These are phyloP conservation scores for Philereme vetulata DNA, from an alignment of 2,888 invertebrate genomes.

Conservation along the genomic window DNA sequence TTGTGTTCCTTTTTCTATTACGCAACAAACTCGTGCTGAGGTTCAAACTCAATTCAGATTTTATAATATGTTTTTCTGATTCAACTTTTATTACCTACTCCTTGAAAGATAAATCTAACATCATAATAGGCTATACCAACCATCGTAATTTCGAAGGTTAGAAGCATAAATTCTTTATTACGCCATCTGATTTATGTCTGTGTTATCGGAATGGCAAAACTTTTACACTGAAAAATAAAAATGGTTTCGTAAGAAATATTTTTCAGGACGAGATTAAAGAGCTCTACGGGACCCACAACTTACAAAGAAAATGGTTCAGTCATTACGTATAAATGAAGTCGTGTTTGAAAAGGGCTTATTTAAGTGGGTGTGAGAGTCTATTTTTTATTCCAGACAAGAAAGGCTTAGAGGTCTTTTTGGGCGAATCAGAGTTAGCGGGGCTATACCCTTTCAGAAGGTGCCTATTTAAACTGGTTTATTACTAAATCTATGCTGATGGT, in stretches of 20 bases:
- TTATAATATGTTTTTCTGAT: too few relatives aligned
- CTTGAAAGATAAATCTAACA: slow-evolving; percentile 12
- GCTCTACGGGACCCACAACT: slow-evolving; percentile 38
- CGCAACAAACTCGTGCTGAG: too few relatives aligned
- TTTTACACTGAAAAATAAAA: slow-evolving; percentile 38
- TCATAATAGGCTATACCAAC: slow-evolving; percentile 15
- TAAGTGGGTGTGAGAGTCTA: slow-evolving; percentile 15
- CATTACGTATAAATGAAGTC: slow-evolving; percentile 41
- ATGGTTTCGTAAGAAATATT: slow-evolving; percentile 41
- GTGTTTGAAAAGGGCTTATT: slow-evolving; percentile 35
- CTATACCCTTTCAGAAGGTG: not conserved
- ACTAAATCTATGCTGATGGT: not conserved
- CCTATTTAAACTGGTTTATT: too few relatives aligned
- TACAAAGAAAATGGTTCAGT: slow-evolving; percentile 34
- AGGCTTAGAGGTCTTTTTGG: slow-evolving; percentile 13
- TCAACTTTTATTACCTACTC: too few relatives aligned
- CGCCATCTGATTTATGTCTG: slow-evolving; percentile 45
- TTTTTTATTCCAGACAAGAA: slow-evolving; percentile 29
- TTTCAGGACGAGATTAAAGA: slow-evolving; percentile 46
- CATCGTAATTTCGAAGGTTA: slow-evolving; percentile 28
- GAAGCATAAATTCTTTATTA: slow-evolving; percentile 34
- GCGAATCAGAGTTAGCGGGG: not conserved
- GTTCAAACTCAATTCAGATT: too few relatives aligned
- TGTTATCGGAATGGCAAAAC: slow-evolving; percentile 43
- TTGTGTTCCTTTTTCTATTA: too few relatives aligned